phyloP scores from a whole-genome alignment of 2,888 invertebrate species.

The Chymomyza fuscimana region DNA sequence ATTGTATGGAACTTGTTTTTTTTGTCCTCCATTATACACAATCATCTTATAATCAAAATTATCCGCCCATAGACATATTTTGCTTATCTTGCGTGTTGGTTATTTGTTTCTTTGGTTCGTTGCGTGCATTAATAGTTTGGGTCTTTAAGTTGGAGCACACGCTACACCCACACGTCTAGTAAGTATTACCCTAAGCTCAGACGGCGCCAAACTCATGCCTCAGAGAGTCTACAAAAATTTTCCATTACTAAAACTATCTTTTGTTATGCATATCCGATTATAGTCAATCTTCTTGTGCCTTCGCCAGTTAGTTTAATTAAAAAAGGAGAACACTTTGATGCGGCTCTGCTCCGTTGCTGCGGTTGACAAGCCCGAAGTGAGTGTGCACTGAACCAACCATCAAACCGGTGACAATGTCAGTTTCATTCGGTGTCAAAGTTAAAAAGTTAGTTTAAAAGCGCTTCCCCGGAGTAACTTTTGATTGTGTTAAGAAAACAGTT shows the following conservation, averaged over 20 bases:
- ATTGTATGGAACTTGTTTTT: background rate
- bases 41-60: background rate
- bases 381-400: slow-evolving; percentile 15
- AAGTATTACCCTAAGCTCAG: slow-evolving; percentile 22
- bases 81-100: slow-evolving; percentile 11
- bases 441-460: slow-evolving; percentile 25
- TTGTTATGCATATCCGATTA: slow-evolving; percentile 15
- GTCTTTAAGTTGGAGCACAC: slow-evolving; percentile 33
- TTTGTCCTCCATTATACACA: background rate
- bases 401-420: slow-evolving; percentile 15
- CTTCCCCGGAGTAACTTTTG: slow-evolving; percentile 37
- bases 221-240: slow-evolving; percentile 34
- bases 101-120: slow-evolving; percentile 41
- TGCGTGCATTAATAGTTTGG: slow-evolving; percentile 56
- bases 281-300: slow-evolving; percentile 31
- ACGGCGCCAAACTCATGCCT: slow-evolving; percentile 32
- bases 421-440: slow-evolving; percentile 28
- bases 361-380: slow-evolving; percentile 37
- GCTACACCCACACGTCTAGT: slow-evolving; percentile 45
- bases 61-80: background rate
- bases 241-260: slow-evolving; percentile 44
- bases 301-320: slow-evolving; percentile 58
- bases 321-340: slow-evolving; percentile 41
- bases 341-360: slow-evolving; percentile 27
- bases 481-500: slow-evolving; percentile 38